Conservation (phyloP, 2,888 invertebrate genomes). For the Caenorhabditis virilis region DNA sequence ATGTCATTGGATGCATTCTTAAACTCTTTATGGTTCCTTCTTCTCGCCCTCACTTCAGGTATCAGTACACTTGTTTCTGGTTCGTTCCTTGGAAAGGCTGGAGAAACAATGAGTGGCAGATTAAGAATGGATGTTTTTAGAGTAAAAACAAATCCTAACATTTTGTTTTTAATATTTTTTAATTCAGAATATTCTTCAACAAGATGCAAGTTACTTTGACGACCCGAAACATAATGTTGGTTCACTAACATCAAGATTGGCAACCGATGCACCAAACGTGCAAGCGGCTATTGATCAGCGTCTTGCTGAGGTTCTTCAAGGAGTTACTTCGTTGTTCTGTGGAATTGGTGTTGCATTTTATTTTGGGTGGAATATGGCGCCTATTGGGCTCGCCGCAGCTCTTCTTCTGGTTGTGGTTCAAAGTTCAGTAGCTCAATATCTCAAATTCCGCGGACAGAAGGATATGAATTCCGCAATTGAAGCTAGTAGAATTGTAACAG, state of each 20-base stretch:
- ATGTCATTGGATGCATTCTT: conserved; percentile 26
- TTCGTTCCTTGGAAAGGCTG: conserved; percentile 49
- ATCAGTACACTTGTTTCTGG: conserved; percentile 51
- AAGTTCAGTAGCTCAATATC: conserved; percentile 52
- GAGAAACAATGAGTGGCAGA: conserved; percentile 54
- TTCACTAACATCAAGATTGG: conserved; percentile 69
- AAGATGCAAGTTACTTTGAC: conserved; percentile 71
- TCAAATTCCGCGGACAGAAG: conserved; percentile 54
- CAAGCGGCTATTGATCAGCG: conserved; percentile 68
- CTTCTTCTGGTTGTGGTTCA: conserved; percentile 40
- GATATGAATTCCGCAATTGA: conserved; percentile 58
- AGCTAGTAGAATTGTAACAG: conserved; percentile 67
- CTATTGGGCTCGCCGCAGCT: conserved; percentile 58
- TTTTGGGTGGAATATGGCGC: conserved; percentile 63
- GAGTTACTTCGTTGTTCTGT: conserved; percentile 50
- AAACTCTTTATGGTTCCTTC: conserved; percentile 48
- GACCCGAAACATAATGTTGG: conserved; percentile 69
- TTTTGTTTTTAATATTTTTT: too few species aligned
- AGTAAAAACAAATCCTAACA: conserved; percentile 29
- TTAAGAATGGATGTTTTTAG: conserved; percentile 67
- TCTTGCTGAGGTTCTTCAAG: conserved; percentile 57
- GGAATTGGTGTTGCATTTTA: conserved; percentile 61
- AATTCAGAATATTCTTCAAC: conserved; percentile 68
- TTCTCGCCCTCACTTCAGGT: conserved; percentile 39
- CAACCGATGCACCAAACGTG: conserved; percentile 71